phyloP scores from a whole-genome alignment of 2,113 vertebrate genomes.

The Xenopus laevis region DNA sequence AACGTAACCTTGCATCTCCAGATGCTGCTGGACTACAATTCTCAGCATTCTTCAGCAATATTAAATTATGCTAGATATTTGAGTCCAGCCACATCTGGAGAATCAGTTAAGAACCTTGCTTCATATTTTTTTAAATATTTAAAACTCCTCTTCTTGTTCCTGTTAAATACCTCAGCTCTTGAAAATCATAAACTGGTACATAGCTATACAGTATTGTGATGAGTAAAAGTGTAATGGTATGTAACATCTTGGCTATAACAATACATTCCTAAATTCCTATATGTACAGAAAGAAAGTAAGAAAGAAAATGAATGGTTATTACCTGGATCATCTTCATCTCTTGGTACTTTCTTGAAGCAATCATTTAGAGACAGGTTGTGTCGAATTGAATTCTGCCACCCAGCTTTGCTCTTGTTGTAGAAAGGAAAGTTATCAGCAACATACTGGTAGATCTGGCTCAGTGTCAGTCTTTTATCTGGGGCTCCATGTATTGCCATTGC shows the following conservation, averaged over 20 bases:
- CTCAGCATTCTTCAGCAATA: too few relatives aligned
- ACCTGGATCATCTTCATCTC: conserved; percentile 97
- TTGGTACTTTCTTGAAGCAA: conserved; percentile 96
- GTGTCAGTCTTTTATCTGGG: conserved; percentile 84
- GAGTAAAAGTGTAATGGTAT: background rate
- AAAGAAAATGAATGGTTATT: conserved; percentile 57
- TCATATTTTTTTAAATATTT: too few relatives aligned
- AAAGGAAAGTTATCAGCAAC: conserved; percentile 98
- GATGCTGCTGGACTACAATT: too few relatives aligned
- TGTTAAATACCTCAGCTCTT: conserved; percentile 6
- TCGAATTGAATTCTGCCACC: conserved; percentile 93
- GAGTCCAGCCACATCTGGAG: too few relatives aligned
- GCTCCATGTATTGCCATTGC: conserved; percentile 98
- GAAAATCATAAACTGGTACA: background rate
- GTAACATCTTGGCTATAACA: background rate
- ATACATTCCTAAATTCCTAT: background rate
- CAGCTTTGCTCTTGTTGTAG: conserved; percentile 97
- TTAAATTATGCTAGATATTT: too few relatives aligned
- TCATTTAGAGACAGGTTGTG: conserved; percentile 92
- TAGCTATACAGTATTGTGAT: background rate
- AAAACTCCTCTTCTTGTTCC: background rate
- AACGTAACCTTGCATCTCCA: too few relatives aligned
- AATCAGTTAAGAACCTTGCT: too few relatives aligned
- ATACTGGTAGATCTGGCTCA: conserved; percentile 98
- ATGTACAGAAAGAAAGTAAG: background rate